phyloP scores from a whole-genome alignment of 64 coral and sea anemone genomes.

The Stylophora pistillata region DNA sequence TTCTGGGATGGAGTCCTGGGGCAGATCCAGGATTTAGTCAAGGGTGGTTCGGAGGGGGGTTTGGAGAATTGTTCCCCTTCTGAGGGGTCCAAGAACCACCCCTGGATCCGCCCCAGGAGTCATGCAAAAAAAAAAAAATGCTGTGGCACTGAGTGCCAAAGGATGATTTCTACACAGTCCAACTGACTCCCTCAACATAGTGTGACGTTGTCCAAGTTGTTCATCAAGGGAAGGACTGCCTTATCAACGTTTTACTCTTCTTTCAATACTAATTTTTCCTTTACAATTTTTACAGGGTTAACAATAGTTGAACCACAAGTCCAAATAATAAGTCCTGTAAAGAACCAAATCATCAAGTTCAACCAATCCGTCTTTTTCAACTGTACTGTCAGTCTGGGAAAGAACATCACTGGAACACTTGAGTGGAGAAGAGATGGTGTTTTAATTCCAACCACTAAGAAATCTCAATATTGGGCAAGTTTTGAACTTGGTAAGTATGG shows the following conservation, averaged over 20 bases:
- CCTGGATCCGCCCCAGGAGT: no score
- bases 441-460: not conserved
- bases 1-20: no score
- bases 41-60: no score
- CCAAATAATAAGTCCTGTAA: slow-evolving; percentile 18
- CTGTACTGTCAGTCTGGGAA: not conserved
- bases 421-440: not conserved
- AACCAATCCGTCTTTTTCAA: slow-evolving; percentile 41
- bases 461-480: slow-evolving; percentile 19
- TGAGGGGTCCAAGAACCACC: no score
- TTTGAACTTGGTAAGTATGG: not conserved
- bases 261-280: not conserved
- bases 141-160: no score
- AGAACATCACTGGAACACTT: not conserved
- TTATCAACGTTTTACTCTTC: not conserved
- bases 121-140: no score
- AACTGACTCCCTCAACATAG: no score
- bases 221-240: no score
- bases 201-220: no score
- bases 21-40: no score
- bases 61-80: no score
- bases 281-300: not conserved
- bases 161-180: no score
- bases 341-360: slow-evolving; percentile 19
- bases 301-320: not conserved